Evolutionary conservation across 37 sponge, comb jelly and placozoan genomes (phyloP), one percentile per base, ranked within the genome.

Genomic region (Spongilla lacustris): DNA sequence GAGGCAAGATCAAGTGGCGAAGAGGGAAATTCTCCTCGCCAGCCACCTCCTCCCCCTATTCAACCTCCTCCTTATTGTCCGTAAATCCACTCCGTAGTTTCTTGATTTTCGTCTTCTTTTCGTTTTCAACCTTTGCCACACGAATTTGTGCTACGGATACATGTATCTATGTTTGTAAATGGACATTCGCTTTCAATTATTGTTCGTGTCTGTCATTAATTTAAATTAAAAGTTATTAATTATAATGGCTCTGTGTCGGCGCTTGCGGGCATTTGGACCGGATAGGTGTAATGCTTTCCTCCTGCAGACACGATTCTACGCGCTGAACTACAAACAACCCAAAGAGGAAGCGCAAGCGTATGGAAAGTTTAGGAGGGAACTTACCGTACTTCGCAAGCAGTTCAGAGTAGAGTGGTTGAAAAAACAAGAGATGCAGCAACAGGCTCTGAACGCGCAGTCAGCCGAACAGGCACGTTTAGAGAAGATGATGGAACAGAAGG

Each of bases 21-120:
- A 17, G 58, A 58, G 21, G 19, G 11, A 58, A 14, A 6, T 17
- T 1, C 58, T 58, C 58, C 19, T 14, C 58, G 19, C 23, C 70
- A 49, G 12, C 37, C 83, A 36, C 21, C 38, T n/a, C 34, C 67
- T 28, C 77, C 71, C 24, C 67, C 6, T n/a, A 33, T 81, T 23
- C 85, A 85, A 36, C 94, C 94, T 31, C 93, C 93, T 36, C 84
- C 94, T 11, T 93, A 93, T 50, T 66, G 46, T 28, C 83, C 93
- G 0, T 91, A 87, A 66, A 6, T 66, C n/a, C 26, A 22, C 24
- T 34, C 0, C 27, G 26, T 4, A 28, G 1, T 2, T 69, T 10
- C 66, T 14, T 58, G 75, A 24, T 30, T 10, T 74, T 10, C 49
- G 36, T 78, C n/a, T n/a, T 78, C 19, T 50, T 83, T 83, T 27